Evolutionary conservation across 1,140 invertebrate genomes (phyloP).

Genomic region (Drosophila ironensis): DNA sequence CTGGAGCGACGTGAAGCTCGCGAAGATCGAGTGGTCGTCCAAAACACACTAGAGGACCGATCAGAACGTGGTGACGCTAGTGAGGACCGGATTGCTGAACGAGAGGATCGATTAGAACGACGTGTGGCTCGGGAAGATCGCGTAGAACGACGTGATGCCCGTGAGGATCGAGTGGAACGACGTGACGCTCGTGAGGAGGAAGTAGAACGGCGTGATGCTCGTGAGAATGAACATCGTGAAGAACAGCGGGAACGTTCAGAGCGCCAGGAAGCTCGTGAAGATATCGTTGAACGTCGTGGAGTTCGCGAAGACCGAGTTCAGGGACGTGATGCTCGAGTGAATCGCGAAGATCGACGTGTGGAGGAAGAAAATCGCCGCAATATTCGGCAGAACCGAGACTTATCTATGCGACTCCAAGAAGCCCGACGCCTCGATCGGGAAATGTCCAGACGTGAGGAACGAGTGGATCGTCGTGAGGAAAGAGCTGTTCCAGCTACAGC

Average conservation of each 20-base stretch:
- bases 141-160: background rate
- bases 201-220: background rate
- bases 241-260: background rate
- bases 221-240: background rate
- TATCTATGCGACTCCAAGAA: too few species aligned
- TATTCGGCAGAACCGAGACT: background rate
- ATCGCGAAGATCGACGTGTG: background rate
- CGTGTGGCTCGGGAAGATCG: background rate
- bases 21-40: background rate
- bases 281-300: background rate
- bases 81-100: too few species aligned
- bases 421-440: background rate
- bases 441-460: background rate
- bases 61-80: background rate
- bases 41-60: background rate
- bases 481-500: background rate
- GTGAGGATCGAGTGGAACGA: background rate
- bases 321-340: background rate
- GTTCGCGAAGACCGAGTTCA: background rate
- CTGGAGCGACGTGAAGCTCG: background rate
- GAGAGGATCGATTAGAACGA: background rate
- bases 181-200: background rate
- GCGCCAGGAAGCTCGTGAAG: background rate
- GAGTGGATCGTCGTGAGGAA: background rate
- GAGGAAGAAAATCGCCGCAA: background rate